These are phyloP conservation scores for Benitochromis conjunctus DNA, from an alignment of 2,113 vertebrate genomes.

Conservation along the genomic window DNA sequence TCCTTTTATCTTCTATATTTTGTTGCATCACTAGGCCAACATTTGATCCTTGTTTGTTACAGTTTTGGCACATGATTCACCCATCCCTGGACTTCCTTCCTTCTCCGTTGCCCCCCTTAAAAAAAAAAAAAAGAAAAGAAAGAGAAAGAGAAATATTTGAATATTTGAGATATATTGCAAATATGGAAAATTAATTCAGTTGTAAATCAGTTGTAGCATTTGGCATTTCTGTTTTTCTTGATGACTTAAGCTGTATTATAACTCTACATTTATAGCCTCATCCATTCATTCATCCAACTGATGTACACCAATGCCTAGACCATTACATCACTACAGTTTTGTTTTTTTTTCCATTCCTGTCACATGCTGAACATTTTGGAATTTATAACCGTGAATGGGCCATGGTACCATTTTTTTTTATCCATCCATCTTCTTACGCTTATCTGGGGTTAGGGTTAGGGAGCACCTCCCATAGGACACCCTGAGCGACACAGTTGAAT, in stretches of 20 bases:
- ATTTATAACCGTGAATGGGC: neutral
- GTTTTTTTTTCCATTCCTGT: accelerated
- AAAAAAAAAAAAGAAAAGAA: neutral
- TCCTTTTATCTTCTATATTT: constrained; percentile 32
- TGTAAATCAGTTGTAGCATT: neutral
- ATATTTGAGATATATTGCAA: neutral
- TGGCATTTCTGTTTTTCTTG: neutral
- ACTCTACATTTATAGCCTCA: neutral
- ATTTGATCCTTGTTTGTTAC: neutral
- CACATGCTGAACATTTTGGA: neutral
- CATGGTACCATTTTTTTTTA: too few relatives aligned
- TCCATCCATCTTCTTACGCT: too few relatives aligned
- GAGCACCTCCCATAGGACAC: too few relatives aligned
- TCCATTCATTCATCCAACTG: neutral
- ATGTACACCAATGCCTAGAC: neutral
- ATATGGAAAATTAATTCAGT: neutral
- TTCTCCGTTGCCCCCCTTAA: neutral
- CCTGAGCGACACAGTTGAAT: too few relatives aligned
- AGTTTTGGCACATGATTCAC: neutral
- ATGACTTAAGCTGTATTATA: neutral
- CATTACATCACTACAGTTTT: neutral
- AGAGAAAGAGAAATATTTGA: too few relatives aligned
- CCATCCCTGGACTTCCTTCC: neutral
- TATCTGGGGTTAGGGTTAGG: too few relatives aligned
- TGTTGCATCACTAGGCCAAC: neutral